Base-by-base conservation (phyloP, 2,888 invertebrate species). In the Myopa tessellatipennis region DNA sequence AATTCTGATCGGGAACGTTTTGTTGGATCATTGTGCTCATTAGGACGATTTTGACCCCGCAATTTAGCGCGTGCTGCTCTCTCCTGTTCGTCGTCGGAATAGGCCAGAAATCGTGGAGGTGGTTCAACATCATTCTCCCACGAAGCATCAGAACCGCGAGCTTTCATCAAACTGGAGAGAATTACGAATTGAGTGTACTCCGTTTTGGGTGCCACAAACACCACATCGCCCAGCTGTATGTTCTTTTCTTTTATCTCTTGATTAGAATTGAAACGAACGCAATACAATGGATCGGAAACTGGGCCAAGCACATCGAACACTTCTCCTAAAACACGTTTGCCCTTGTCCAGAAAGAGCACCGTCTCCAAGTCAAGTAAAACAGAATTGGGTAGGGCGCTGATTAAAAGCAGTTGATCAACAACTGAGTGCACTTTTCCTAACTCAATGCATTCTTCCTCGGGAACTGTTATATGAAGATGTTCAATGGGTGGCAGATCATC, bases 261-360 rank as follows among this genome's bases (percentile, higher is more conserved):
- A 14, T 88, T 87, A 0, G 92, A 93, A 90, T 97, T 98, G 89
- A 98, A 98, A 4, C 98, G 91, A n/a, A 98, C 92, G 82, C 95
- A 94, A 89, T 98, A 98, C 82, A 95, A 91, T 0, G 98, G 98
- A 83, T 94, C 93, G 0, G 91, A 91, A 0, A 98, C 95, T 72
- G 93, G 95, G 16, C 98, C 98, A 87, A 98, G 94, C 0, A 98
- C 96, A 90, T 98, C 98, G 88, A 96, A 97, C 71, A 98, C 93
- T 87, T 93, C 92, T 0, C 88, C 88, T 5, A 96, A 89, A 12
- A 95, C 91, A 82, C 92, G 92, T 79, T 93, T 92, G 4, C 96
- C 95, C 82, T 93, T 92, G 16, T 96, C 94, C 78, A 96, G 86
- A 88, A 98, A 98, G 75, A 98, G 90, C 16, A 98, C 92, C 0